A percentile compares a stretch with the other conserved stretches of the same genome.
phyloP scores from a whole-genome alignment of 1,140 invertebrate genomes.

The Medauroidea extradentata region DNA sequence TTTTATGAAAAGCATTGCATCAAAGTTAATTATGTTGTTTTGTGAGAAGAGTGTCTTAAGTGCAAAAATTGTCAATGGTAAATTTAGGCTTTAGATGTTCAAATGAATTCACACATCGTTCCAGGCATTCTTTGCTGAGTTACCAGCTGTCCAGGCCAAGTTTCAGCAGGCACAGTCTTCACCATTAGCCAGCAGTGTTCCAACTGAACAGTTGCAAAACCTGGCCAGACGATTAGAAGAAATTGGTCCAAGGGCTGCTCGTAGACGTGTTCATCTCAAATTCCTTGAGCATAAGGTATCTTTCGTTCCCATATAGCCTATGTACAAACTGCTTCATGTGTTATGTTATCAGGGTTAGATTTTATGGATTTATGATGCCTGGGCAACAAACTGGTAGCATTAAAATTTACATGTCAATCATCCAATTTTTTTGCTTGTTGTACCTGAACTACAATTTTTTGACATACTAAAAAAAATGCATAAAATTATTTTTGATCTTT shows the following conservation, averaged over 20 bases:
- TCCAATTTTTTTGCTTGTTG: no score
- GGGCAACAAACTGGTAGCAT: no score
- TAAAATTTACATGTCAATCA: no score
- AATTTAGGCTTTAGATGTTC: no score
- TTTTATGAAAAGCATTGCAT: neutral
- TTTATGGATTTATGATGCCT: no score
- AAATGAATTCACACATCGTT: conserved; percentile 14
- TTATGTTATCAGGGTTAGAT: no score
- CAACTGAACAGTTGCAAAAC: conserved; percentile 71
- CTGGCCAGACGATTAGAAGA: conserved; percentile 70
- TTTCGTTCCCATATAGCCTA: no score
- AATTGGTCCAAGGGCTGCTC: conserved; percentile 64
- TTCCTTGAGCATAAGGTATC: conserved; percentile 85
- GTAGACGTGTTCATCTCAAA: conserved; percentile 75
- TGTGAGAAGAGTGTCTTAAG: neutral
- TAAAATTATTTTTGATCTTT: no score
- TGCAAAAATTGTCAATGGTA: no score
- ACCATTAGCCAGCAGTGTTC: conserved; percentile 57
- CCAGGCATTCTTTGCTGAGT: conserved; percentile 75
- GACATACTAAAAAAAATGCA: no score
- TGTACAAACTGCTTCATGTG: no score
- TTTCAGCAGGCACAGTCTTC: conserved; percentile 65
- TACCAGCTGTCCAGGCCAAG: conserved; percentile 68
- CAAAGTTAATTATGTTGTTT: neutral
- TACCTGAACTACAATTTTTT: no score